Base-by-base conservation (phyloP, 2,797 vertebrate genomes). In the Tympanoctomys barrerae region DNA sequence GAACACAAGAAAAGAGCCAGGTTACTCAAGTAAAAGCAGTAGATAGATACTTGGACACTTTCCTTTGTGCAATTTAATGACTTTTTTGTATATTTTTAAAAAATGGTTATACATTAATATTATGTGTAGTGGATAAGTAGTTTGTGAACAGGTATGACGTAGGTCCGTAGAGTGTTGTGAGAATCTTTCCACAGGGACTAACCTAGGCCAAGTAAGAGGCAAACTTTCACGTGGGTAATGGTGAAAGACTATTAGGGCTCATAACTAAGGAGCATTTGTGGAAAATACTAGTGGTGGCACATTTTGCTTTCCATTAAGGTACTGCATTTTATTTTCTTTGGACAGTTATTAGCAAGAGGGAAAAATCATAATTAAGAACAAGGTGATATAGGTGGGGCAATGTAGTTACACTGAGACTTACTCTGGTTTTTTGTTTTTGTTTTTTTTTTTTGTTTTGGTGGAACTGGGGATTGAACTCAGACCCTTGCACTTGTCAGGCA, bases 121-220 rank as follows among this genome's bases (percentile, higher is more conserved):
- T 1, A 61, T 9, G 9, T 52, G 39, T 52, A 39, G 6, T 64
- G 31, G 16, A 42, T 42, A 66, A n/a, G 31, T 18, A n/a, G 12
- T 26, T 62, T 39, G 14, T 73, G 5, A 12, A 5, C 26, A 31
- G 36, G 10, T 57, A 4, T 73, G 46, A 13, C 39, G n/a, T 26
- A 6, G 36, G 19, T 64, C 0, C 75, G n/a, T 33, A 6, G 16
- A 0, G 0, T 54, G 2, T 54, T 31, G 1, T 31, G 14, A 4
- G 5, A 13, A 7, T 71, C 10, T 52, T 36, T 46, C 11, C 39
- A 26, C 24, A 46, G 71, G 16, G 11, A 14, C 39, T 28, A 46
- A 46, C 6, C 2, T 19, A 91, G 10, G 11, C 2, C 22, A 71
- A 49, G 13, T 54, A 36, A 85, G 90, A 57, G 59, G 4, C 24